Percentiles rank a stretch among this genome's conserved stretches.
Evolutionary conservation across 2,113 vertebrate genomes (phyloP).

Genomic region (Natator depressus): DNA sequence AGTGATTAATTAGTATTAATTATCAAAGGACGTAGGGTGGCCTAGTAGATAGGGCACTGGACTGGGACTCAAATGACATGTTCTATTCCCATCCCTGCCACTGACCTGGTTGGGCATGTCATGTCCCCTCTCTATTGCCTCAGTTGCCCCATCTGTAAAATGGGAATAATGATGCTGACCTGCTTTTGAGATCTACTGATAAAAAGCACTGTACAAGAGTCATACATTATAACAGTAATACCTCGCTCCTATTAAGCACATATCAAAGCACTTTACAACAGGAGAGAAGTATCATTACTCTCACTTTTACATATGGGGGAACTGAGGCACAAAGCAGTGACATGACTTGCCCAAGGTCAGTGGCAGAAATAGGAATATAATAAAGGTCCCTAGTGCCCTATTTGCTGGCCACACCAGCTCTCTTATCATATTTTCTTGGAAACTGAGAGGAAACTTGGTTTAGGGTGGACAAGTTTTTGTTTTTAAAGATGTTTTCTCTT

Average conservation of each 20-base stretch:
- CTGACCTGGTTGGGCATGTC: background rate
- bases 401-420: background rate
- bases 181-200: background rate
- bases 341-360: accelerated
- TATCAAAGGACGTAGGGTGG: background rate
- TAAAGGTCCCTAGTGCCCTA: accelerated
- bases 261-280: background rate
- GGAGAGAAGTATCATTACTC: background rate
- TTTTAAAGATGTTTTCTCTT: background rate
- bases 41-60: background rate
- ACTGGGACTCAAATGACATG: background rate
- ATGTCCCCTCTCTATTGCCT: background rate
- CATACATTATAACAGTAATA: background rate
- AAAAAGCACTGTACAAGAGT: background rate
- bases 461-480: background rate
- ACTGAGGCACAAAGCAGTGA: background rate
- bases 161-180: background rate
- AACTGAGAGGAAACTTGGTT: background rate
- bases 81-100: background rate
- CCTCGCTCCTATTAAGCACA: background rate
- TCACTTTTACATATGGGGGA: background rate
- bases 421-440: accelerated
- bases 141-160: background rate
- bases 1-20: background rate
- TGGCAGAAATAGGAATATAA: background rate